A percentile compares a stretch with the other conserved stretches of the same genome.
Conservation (phyloP, 2,113 vertebrate species). For the Elaphurus davidianus region DNA sequence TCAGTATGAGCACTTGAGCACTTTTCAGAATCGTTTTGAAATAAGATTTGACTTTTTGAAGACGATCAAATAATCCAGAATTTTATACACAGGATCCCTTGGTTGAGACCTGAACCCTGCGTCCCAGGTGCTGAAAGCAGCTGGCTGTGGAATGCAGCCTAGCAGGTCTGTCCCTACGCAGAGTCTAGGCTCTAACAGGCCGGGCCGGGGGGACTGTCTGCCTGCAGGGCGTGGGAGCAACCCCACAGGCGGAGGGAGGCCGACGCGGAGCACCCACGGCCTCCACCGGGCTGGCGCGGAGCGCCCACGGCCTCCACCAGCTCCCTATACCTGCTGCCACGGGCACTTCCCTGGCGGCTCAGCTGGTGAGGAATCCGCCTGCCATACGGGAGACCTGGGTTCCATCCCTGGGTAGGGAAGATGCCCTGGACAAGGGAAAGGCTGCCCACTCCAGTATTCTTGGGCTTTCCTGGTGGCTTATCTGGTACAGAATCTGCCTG, state of each 20-base stretch:
- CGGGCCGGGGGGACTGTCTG: not conserved
- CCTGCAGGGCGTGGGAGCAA: not conserved
- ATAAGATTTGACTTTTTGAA: not conserved
- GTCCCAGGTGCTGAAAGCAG: fast-evolving
- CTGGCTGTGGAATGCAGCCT: fast-evolving
- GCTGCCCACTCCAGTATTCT: not conserved
- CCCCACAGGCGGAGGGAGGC: not conserved
- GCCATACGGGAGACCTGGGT: fast-evolving
- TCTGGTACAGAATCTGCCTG: not conserved
- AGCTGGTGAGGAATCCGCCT: not conserved
- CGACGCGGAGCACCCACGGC: no score
- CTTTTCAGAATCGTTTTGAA: not conserved
- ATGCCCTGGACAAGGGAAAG: not conserved
- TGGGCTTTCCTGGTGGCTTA: not conserved
- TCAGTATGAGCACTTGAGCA: not conserved
- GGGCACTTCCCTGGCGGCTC: not conserved
- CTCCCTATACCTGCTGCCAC: not conserved
- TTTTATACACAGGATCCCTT: not conserved
- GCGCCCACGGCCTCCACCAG: fast-evolving
- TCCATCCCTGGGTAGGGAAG: not conserved
- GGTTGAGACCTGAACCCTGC: not conserved
- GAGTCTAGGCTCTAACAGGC: not conserved
- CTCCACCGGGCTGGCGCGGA: no score
- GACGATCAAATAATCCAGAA: not conserved
- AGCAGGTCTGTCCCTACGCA: fast-evolving